Percentiles rank a stretch among this genome's conserved stretches.
These are phyloP conservation scores for Popillia japonica DNA, from an alignment of 1,140 invertebrate genomes.

Conservation along the genomic window DNA sequence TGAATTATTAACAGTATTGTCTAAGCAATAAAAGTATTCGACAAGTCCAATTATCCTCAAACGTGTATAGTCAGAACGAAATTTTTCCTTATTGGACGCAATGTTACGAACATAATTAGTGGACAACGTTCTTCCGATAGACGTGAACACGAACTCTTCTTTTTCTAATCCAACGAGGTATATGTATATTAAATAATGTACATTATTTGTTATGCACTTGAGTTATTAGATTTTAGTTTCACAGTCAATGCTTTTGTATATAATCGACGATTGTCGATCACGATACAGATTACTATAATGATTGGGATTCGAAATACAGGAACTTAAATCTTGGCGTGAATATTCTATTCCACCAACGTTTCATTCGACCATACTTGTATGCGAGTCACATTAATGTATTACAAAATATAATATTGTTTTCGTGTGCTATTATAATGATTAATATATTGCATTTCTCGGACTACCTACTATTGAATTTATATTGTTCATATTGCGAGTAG, in stretches of 20 bases:
- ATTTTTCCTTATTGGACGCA: background rate
- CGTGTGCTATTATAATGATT: background rate
- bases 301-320: slow-evolving; percentile 38
- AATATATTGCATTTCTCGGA: background rate
- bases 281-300: slow-evolving; percentile 42
- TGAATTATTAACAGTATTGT: background rate
- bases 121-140: background rate
- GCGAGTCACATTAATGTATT: background rate
- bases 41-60: background rate
- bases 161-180: background rate
- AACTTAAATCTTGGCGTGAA: slow-evolving; percentile 10
- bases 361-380: background rate
- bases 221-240: slow-evolving; percentile 33
- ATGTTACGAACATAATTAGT: background rate
- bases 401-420: background rate
- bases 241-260: slow-evolving; percentile 37
- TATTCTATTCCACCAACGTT: slow-evolving; percentile 27
- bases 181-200: slow-evolving; percentile 33
- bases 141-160: background rate
- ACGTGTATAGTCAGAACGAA: background rate
- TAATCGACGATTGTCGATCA: slow-evolving; percentile 43
- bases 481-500: background rate
- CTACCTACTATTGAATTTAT: background rate
- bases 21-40: background rate
- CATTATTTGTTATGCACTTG: slow-evolving; percentile 36